These are phyloP conservation scores for Arbacia lixula DNA, from an alignment of 53 echinoderm and acorn worm species.

Conservation along the genomic window DNA sequence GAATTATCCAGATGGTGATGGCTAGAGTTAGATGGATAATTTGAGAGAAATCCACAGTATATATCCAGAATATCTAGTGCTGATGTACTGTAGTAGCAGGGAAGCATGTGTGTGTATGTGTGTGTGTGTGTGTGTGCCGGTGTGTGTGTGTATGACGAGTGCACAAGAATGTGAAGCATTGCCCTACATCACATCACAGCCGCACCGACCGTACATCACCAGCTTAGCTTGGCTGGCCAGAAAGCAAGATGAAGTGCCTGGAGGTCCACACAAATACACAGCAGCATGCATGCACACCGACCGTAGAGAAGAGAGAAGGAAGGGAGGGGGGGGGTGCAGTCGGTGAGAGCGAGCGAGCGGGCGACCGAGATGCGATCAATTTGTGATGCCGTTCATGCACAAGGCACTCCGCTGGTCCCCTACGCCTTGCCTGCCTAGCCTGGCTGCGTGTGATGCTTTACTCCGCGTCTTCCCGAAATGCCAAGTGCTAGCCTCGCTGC, in stretches of 20 bases:
- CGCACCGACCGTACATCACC: neutral
- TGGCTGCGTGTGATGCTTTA: no score
- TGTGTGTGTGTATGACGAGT: neutral
- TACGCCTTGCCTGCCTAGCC: neutral
- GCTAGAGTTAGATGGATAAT: neutral
- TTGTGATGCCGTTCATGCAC: slow-evolving; percentile 37
- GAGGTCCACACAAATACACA: slow-evolving; percentile 21
- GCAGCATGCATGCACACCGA: neutral
- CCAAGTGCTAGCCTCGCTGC: slow-evolving; percentile 39
- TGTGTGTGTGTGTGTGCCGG: neutral
- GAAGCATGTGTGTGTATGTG: neutral
- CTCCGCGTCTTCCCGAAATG: slow-evolving; percentile 27
- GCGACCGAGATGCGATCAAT: slow-evolving; percentile 43
- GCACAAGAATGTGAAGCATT: neutral
- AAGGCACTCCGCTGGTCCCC: slow-evolving; percentile 7
- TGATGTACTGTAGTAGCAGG: neutral
- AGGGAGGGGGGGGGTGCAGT: slow-evolving; percentile 4
- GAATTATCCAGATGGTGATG: slow-evolving; percentile 23
- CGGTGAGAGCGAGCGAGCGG: slow-evolving; percentile 10
- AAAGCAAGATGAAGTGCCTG: slow-evolving; percentile 5
- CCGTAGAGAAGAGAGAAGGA: no score
- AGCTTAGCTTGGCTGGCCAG: neutral
- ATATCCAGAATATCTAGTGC: slow-evolving; percentile 21
- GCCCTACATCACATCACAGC: slow-evolving; percentile 11
- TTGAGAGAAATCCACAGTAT: slow-evolving; percentile 36